Evolutionary conservation across 2,113 vertebrate species (phyloP), one percentile per base, ranked within the genome.

Genomic region (Barnardius zonarius): DNA sequence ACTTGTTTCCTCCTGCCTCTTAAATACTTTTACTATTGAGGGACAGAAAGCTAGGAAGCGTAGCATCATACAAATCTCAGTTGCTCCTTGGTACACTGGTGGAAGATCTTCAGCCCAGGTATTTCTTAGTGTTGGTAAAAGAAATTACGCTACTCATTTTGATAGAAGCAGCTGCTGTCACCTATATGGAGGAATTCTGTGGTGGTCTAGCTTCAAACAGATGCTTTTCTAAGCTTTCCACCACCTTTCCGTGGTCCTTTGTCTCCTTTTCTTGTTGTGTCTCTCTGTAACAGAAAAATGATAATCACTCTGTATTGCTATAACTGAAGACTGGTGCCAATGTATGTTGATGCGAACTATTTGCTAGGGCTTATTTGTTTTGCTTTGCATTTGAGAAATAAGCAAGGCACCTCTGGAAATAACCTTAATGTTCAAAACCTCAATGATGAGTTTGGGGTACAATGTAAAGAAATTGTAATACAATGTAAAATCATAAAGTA

Each of bases 141-240:
- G 35, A 51, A 78, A 0, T 62, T 63, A 63, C 0, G 0, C 17
- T 68, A 31, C 31, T 88, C 15, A 20, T 86, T 83, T 88, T 61
- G n/a, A 39, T 22, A 64, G 37, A 61, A 92, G 17, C 1, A 1
- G 11, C 15, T 64, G 10, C 20, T 52, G 17, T 44, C 0, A 0
- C 13, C 88, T 78, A 31, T 3, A 10, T 4, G 1, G 31, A 44
- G 11, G 16, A n/a, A 30, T 52, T 83, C 33, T 62, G 24, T 48
- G 35, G 30, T 37, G 7, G 14, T 72, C 48, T 48, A 23, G 11
- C 18, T 77, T 73, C 27, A 41, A 11, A 48, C 13, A 62, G 24
- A 8, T 85, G n/a, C 3, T 68, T 8, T 87, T 55, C 24, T 43
- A 48, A 80, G 30, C 20, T 86, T 39, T 80, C 18, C 16, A 30